Evolutionary conservation across 2,113 vertebrate genomes (phyloP), one percentile per base, ranked within the genome.

Genomic region (Motacilla alba): DNA sequence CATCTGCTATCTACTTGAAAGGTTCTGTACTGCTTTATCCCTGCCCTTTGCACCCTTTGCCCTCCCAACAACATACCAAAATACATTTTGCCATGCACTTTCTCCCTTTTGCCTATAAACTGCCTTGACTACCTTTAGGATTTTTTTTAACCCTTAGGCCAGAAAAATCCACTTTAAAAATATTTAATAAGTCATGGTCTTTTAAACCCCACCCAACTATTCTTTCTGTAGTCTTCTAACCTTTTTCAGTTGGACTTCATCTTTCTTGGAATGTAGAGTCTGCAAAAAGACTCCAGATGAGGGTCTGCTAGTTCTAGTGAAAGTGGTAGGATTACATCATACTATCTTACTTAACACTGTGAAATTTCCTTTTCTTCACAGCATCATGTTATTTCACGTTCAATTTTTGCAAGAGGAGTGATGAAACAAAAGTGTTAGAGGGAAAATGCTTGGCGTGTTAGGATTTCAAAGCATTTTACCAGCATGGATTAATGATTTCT

Each of bases 341-440:
- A 7, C 81, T 81, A 7, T 63, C 56, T 96, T 89, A 70, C 80
- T 87, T 90, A 94, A 90, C 60, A 77, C 22, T 81, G 49, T 83
- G 76, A 90, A 92, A 89, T 76, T 83, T 92, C 17, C 94, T 95
- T 95, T 92, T 92, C 80, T 89, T 92, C 64, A 70, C 68, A 77
- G 73, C 47, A 78, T 74, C 55, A n/a, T 83, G 63, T 89, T 94
- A 83, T 63, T 94, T 90, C 90, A 74, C 52, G 33, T 80, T 94
- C 76, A 80, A 16, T 77, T 96, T 87, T 90, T 93, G 76, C 72
- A 92, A 92, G 85, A 88, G 49, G 53, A 90, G 35, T 83, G 91
- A 82, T 93, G 67, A 94, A 90, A 90, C 31, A 8, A 50, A 92
- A 77, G 47, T 37, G 11, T 92, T 91, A 77, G 47, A 83, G 46